phyloP scores from a whole-genome alignment of 2,113 vertebrate genomes.

The Anser brachyrhynchus region DNA sequence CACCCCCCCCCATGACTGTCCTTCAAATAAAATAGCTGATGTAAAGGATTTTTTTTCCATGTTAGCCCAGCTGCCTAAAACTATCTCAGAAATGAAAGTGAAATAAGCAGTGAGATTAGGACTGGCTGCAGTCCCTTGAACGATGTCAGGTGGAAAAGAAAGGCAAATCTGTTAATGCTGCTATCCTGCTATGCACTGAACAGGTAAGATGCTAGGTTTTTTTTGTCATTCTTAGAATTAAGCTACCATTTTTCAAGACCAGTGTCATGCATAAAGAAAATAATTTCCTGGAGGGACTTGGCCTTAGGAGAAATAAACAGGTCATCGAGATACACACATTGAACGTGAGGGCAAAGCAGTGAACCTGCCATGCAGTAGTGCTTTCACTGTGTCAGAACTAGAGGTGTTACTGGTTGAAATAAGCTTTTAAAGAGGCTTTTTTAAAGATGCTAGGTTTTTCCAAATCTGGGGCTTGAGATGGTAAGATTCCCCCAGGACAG shows the following conservation, averaged over 20 bases:
- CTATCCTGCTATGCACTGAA: neutral
- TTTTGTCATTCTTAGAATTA: neutral
- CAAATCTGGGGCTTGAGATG: neutral
- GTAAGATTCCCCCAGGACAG: neutral
- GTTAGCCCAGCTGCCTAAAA: neutral
- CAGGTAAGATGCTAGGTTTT: neutral
- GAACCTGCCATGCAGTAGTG: no score
- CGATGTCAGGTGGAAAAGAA: neutral
- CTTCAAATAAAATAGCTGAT: neutral
- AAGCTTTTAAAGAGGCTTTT: no score
- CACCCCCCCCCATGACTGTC: neutral
- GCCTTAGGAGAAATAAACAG: no score
- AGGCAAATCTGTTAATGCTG: accelerated
- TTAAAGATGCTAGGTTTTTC: neutral
- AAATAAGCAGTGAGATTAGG: neutral
- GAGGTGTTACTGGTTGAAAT: no score
- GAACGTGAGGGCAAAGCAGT: no score
- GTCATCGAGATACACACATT: no score
- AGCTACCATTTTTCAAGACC: no score
- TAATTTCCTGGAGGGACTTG: no score
- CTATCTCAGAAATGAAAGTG: neutral
- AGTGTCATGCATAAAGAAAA: no score
- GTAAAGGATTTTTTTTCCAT: neutral
- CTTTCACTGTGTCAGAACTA: no score
- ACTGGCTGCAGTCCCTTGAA: neutral